These are phyloP conservation scores for Trachymyrmex cornetzi DNA, from an alignment of 1,140 invertebrate genomes.

Conservation along the genomic window DNA sequence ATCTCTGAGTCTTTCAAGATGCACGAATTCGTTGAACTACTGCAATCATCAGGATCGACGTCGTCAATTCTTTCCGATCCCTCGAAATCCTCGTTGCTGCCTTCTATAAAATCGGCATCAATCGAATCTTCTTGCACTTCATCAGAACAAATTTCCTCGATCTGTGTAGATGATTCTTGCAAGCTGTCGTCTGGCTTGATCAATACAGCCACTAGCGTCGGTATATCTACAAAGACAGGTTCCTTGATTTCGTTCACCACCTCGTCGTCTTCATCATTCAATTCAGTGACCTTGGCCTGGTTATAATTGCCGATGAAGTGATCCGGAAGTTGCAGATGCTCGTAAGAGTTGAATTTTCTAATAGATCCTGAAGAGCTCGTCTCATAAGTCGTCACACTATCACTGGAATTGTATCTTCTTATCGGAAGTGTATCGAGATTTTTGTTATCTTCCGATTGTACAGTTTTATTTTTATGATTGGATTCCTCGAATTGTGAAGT, in stretches of 20 bases:
- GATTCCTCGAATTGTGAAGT: background rate
- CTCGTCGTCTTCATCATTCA: slow-evolving; percentile 71
- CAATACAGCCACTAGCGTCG: slow-evolving; percentile 80
- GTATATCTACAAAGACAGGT: slow-evolving; percentile 80
- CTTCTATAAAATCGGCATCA: slow-evolving; percentile 69
- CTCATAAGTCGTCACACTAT: slow-evolving; percentile 65
- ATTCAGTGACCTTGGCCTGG: slow-evolving; percentile 72
- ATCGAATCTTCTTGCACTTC: slow-evolving; percentile 70
- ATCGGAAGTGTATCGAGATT: background rate
- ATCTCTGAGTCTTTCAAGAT: slow-evolving; percentile 32
- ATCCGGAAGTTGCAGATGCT: slow-evolving; percentile 59
- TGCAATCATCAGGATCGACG: slow-evolving; percentile 47
- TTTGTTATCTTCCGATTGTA: background rate
- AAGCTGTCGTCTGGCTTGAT: slow-evolving; percentile 79
- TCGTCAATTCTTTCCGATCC: slow-evolving; percentile 47
- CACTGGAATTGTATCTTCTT: slow-evolving; percentile 74
- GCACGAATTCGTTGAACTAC: slow-evolving; percentile 46
- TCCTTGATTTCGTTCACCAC: slow-evolving; percentile 73
- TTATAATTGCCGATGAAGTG: slow-evolving; percentile 69
- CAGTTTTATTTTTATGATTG: background rate
- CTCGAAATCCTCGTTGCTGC: slow-evolving; percentile 43
- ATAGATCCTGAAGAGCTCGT: slow-evolving; percentile 16
- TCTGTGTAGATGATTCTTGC: slow-evolving; percentile 68
- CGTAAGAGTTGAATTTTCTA: slow-evolving; percentile 76
- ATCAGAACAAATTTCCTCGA: slow-evolving; percentile 80